Evolutionary conservation across 2,797 vertebrate species (phyloP), one percentile per base, ranked within the genome.

Genomic region (Astyanax mexicanus): DNA sequence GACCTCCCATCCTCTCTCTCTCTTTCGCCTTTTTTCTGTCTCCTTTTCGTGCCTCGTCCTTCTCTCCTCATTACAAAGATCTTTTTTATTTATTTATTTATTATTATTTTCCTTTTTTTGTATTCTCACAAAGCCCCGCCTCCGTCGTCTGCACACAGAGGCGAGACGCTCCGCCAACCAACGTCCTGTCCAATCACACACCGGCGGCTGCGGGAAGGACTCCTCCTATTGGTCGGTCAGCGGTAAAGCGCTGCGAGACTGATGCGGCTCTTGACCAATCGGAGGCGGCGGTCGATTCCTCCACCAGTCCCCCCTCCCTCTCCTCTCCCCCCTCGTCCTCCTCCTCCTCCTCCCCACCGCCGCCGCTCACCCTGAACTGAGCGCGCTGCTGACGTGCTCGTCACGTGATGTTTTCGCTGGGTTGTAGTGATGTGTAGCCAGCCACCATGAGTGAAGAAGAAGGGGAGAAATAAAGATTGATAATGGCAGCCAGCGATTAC

Each of bases 401-500:
- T 90, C 91, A 92, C 90, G 89, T 91, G 91, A 90, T 91, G 91
- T 92, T 92, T 92, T 92, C 88, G 91, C 91, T 85, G 80, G 82
- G 81, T 81, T 61, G 90, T 87, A 86, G 85, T 87, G 82, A 82
- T 87, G 87, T 80, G 88, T 88, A 89, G 85, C 78, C 80, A 89
- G 85, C 78, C 80, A 75, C 82, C 78, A 84, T 77, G 80, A 81
- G 83, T 84, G 84, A 79, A 78, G 72, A 73, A 76, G 75, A 75
- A 78, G 72, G 73, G 76, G 75, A 75, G 80, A 81, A 79, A 81
- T 81, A 85, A 82, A 82, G 82, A 77, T 73, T 72, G 79, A 85
- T 77, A 55, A 85, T 84, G 82, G 82, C 78, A 75, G 44, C 76
- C 57, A 72, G 65, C 23, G 69, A 76, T 52, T 69, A 74, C 72